Evolutionary conservation across 2,113 vertebrate genomes (phyloP).

Genomic region (Opisthocomus hoazin): DNA sequence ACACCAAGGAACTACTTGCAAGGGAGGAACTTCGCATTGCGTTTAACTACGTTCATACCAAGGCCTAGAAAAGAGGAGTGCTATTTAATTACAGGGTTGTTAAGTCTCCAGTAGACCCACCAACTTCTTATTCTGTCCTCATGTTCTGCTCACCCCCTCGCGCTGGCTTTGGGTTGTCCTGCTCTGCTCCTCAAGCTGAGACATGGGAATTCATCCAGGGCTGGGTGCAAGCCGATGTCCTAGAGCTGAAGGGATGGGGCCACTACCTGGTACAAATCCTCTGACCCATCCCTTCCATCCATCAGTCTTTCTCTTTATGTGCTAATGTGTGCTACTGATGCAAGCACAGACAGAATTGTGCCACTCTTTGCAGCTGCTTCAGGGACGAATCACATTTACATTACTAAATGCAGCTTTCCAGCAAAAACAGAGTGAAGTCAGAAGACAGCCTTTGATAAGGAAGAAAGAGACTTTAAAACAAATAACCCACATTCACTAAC

Average conservation of each 20-base stretch:
- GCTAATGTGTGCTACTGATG: slow-evolving; percentile 7
- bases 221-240: background rate
- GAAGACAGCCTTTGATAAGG: slow-evolving; percentile 65
- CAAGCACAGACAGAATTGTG: slow-evolving; percentile 53
- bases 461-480: slow-evolving; percentile 63
- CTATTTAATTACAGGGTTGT: background rate
- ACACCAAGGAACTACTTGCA: background rate
- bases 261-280: background rate
- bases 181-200: background rate
- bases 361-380: slow-evolving; percentile 54
- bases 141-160: background rate
- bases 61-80: background rate
- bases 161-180: background rate
- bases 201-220: background rate
- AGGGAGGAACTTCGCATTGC: background rate
- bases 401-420: slow-evolving; percentile 66
- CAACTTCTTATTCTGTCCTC: background rate
- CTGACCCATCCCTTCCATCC: background rate
- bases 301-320: background rate
- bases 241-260: background rate
- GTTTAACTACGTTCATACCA: background rate
- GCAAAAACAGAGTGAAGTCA: slow-evolving; percentile 52
- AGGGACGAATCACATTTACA: slow-evolving; percentile 64
- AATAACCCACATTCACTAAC: slow-evolving; percentile 61
- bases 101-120: background rate